Evolutionary conservation across 2,888 invertebrate genomes (phyloP), one percentile per base, ranked within the genome.

Genomic region (Epistrophe grossulariae): DNA sequence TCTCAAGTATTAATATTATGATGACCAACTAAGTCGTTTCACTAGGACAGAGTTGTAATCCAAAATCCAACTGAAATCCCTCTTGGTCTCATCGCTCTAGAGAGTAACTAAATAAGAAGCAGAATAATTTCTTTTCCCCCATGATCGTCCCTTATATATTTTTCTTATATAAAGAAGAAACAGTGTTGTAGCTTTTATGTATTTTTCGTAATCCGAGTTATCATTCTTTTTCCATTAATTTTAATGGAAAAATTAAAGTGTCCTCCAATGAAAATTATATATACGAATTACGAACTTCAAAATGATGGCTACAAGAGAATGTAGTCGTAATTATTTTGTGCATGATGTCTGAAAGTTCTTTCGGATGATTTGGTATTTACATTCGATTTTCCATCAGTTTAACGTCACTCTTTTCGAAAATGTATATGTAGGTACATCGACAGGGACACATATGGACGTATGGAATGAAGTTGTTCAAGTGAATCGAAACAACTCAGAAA

Each of bases 51-150:
- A 73, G 60, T 74, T 80, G 64, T 80, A 80, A 80, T 80, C 17
- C 73, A 59, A 80, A 80, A 73, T 80, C 35, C 79, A 50, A 80
- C 43, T 68, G 28, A 74, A 80, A 74, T 73, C 73, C 79, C 72
- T 68, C 45, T 66, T 31, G 43, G 68, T 60, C 59, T 68, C 79
- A 59, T 74, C 38, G 57, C 57, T 68, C 31, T 78, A 78, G 59
- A 48, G 48, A 70, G 60, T 40, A 78, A 28, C 70, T 70, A 13
- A 48, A 50, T 31, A 10, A 38, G 45, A 38, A 48, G 35, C 35
- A 19, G 7, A 60, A 43, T 10, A 15, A 57, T n/a, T 35, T 17
- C 50, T 38, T 2, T 68, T 35, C 35, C 38, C 45, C 68, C 57
- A 35, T 38, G 38, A 38, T n/a, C 59, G 43, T 35, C 43, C 31